Evolutionary conservation across 2,888 invertebrate genomes (phyloP), one percentile per base, ranked within the genome.

Genomic region (Chironomus riparius): DNA sequence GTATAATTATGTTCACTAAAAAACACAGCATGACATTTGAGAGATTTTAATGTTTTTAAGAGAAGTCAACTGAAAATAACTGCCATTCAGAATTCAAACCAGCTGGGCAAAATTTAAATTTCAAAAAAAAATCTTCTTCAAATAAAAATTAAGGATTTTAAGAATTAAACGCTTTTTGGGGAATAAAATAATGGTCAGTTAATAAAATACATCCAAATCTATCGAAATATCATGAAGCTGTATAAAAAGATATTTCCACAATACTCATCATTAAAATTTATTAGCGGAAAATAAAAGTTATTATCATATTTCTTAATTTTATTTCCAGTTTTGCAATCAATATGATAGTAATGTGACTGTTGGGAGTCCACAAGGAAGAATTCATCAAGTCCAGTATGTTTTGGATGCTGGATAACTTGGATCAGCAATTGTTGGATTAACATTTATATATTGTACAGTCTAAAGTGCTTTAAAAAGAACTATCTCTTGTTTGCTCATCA

Each of bases 271-370:
- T 47, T 73, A 62, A 73, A 38, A 62, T 38, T 56, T 28, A 13
- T 13, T 12, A 28, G 5, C 47, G 18, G 47, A 68, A 68, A 68
- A 28, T 47, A n/a, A n/a, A 18, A 68, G 47, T 65, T 24, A 65
- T 65, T 13, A 24, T 65, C 24, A 56, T 2, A 21, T 28, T 24
- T 4, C 12, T 68, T 68, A 68, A 12, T 28, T 47, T n/a, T 61
- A 61, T 21, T 82, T 82, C 24, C 82, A 87, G 99, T 99, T 99
- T 85, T 91, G 99, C 75, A 99, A 99, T 85, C 98, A 99, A 85
- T 99, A 99, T 84, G 99, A 99, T 85, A 98, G 97, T 83, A 99
- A 99, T 86, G 99, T 99, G 77, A 98, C 98, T 15, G 97, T 98
- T 78, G 99, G 98, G 98, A 98, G 98, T 85, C 99, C 99, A 0